A percentile compares a stretch with the other conserved stretches of the same genome.
phyloP scores from a whole-genome alignment of 2,113 vertebrate species.

The Narcine bancroftii region DNA sequence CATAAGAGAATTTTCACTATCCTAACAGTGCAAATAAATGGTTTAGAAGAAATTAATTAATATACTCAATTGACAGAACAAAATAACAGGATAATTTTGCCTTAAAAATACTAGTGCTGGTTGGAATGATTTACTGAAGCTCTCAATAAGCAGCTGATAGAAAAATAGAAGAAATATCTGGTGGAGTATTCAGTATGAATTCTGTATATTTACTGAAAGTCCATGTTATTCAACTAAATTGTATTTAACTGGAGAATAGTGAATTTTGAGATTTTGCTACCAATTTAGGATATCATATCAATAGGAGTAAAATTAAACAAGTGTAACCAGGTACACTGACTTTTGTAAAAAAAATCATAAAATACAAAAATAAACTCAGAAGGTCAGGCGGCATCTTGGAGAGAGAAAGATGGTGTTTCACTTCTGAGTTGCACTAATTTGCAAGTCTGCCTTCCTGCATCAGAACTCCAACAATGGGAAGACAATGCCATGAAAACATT shows the following conservation, averaged over 20 bases:
- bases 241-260: background rate
- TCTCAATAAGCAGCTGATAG: background rate
- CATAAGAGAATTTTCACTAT: background rate
- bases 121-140: background rate
- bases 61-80: background rate
- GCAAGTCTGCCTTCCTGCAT: background rate
- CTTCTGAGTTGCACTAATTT: no score
- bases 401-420: no score
- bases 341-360: no score
- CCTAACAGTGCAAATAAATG: background rate
- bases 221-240: background rate
- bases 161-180: background rate
- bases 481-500: background rate
- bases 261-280: background rate
- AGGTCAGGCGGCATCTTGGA: no score
- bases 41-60: background rate
- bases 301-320: background rate
- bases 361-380: no score
- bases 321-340: background rate
- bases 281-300: background rate
- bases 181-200: background rate
- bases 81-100: background rate
- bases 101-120: background rate
- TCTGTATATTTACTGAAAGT: background rate
- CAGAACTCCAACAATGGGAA: background rate